Evolutionary conservation across 2,888 invertebrate genomes (phyloP).

Genomic region (Spatulosminthurus flaviceps): DNA sequence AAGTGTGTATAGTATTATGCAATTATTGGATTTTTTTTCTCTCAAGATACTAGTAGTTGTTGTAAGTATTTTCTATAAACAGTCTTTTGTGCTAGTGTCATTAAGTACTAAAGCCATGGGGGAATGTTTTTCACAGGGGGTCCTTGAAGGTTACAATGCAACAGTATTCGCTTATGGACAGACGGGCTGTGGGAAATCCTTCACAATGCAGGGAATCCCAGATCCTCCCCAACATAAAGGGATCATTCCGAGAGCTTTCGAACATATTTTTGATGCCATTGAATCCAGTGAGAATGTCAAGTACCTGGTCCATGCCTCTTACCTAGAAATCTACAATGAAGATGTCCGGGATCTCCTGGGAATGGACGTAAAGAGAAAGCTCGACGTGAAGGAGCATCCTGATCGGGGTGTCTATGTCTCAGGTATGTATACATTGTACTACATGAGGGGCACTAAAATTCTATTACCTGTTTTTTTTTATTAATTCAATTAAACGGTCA

Average conservation of each 20-base stretch:
- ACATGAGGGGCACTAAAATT: no score
- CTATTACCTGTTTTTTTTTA: no score
- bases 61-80: no score
- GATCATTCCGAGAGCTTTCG: slow-evolving; percentile 82
- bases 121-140: slow-evolving; percentile 71
- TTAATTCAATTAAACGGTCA: no score
- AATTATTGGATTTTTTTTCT: no score
- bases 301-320: slow-evolving; percentile 80
- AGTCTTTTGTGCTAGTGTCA: no score
- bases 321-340: slow-evolving; percentile 86
- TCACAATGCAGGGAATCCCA: slow-evolving; percentile 83
- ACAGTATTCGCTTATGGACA: slow-evolving; percentile 94
- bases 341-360: slow-evolving; percentile 78
- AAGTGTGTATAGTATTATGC: no score
- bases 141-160: slow-evolving; percentile 90
- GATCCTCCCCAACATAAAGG: slow-evolving; percentile 70
- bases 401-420: slow-evolving; percentile 75
- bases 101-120: no score
- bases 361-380: slow-evolving; percentile 70
- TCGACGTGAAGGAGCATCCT: slow-evolving; percentile 76
- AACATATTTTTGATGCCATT: slow-evolving; percentile 88
- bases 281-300: slow-evolving; percentile 76
- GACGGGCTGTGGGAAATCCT: slow-evolving; percentile 91
- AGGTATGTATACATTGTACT: no score
- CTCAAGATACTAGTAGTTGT: no score